Evolutionary conservation across 1,140 invertebrate genomes (phyloP).

Genomic region (Vanessa atalanta): DNA sequence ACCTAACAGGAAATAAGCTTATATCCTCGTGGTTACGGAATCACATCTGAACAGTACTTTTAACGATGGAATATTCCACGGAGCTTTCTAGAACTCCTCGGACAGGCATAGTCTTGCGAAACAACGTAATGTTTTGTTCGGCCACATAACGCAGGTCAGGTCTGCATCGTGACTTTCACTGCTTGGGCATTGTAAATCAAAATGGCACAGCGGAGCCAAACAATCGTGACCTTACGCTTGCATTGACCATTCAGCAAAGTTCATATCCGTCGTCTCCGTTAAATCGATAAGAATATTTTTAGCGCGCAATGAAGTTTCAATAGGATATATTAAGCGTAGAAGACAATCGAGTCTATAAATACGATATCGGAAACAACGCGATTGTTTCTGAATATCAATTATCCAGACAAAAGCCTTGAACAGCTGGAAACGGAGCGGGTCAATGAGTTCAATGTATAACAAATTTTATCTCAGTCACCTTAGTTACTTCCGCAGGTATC

Average conservation of each 20-base stretch:
- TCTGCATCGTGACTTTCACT: slow-evolving; percentile 62
- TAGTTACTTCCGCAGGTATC: slow-evolving; percentile 30
- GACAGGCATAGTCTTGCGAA: slow-evolving; percentile 52
- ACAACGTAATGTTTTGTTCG: slow-evolving; percentile 39
- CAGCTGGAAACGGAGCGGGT: neutral
- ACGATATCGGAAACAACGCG: neutral
- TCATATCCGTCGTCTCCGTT: too few relatives aligned
- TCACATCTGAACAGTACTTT: neutral
- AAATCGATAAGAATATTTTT: too few relatives aligned
- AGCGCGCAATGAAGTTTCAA: too few relatives aligned
- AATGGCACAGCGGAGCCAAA: slow-evolving; percentile 10
- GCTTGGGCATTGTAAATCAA: slow-evolving; percentile 29
- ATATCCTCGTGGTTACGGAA: slow-evolving; percentile 3
- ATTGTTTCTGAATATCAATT: neutral
- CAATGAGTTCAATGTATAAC: slow-evolving; percentile 23
- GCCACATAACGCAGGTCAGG: slow-evolving; percentile 41
- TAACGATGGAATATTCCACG: slow-evolving; percentile 52
- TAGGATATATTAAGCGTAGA: neutral
- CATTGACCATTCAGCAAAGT: too few relatives aligned
- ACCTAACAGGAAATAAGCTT: slow-evolving; percentile 9
- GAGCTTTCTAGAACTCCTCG: slow-evolving; percentile 62
- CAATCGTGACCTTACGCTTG: slow-evolving; percentile 3
- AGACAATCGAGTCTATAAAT: neutral
- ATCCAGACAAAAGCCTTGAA: neutral
- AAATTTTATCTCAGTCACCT: slow-evolving; percentile 31